Evolutionary conservation across 2,113 vertebrate genomes (phyloP), one percentile per base, ranked within the genome.

Genomic region (Buteo buteo): DNA sequence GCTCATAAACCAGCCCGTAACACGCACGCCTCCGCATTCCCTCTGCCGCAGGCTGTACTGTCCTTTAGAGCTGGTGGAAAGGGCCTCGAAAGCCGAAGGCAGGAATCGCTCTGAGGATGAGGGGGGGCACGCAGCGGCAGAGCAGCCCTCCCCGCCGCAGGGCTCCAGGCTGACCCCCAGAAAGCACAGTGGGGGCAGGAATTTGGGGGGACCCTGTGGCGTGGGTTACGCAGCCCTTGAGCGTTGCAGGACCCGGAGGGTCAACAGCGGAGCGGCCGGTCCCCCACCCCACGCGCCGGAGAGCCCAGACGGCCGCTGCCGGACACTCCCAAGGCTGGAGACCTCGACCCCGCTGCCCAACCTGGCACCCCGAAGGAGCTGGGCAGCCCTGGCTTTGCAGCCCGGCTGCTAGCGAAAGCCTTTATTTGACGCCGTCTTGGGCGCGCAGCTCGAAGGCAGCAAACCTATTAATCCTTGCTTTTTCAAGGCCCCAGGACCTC

Each of bases 11-110:
- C 55, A 71, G 24, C 78, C 86, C 50, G 1, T 7, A 15, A 38
- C 12, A 6, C 0, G 0, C 8, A 10, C 13, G 17, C 17, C 36
- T 66, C 21, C 2, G 15, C 29, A n/a, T 6, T 6, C 42, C 21
- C 42, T 57, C 70, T 22, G 42, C 71, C 44, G 3, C 42, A 15
- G 64, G 12, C 5, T 70, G 71, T 1, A 2, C 7, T 10, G 7
- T 2, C 31, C 64, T 70, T 16, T 7, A 13, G 9, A 18, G 45
- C 29, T 4, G 18, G 49, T 1, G 10, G 25, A 52, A 83, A 79
- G 16, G 16, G 31, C 31, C 25, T 44, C 26, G 67, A 18, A 62
- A 49, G 29, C 32, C 0, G 9, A 67, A 69, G 54, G 76, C 22
- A 25, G 2, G 6, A 4, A 14, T 22, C 11, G 7, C 32, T 2